These are phyloP conservation scores for Takifugu rubripes DNA, from an alignment of 2,797 vertebrate genomes.

Conservation along the genomic window DNA sequence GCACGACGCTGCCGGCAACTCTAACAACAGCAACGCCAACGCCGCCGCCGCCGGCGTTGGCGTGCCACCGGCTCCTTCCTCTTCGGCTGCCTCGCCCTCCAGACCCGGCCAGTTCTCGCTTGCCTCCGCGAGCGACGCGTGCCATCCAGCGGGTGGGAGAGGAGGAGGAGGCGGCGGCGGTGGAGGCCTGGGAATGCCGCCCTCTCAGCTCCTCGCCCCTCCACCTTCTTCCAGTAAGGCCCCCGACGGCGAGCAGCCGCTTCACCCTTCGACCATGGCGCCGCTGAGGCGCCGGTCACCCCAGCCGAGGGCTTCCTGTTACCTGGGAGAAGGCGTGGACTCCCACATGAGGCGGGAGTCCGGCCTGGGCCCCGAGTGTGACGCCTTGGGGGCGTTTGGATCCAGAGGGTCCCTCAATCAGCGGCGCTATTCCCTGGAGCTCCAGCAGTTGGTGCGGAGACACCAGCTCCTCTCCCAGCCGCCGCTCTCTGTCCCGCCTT, in stretches of 20 bases:
- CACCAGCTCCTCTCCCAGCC: constrained; percentile 79
- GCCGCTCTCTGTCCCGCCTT: constrained; percentile 58
- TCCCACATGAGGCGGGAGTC: constrained; percentile 69
- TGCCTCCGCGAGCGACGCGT: constrained; percentile 60
- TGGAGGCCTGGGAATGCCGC: constrained; percentile 48
- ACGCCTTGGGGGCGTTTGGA: constrained; percentile 55
- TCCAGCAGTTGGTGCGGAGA: constrained; percentile 75
- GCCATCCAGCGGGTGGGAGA: constrained; percentile 52
- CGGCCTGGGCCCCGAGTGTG: constrained; percentile 60
- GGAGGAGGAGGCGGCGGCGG: constrained; percentile 48
- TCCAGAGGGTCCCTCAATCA: constrained; percentile 68
- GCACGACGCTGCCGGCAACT: constrained; percentile 72
- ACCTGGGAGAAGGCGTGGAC: constrained; percentile 68
- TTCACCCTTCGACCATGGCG: constrained; percentile 70
- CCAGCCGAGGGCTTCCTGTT: constrained; percentile 73
- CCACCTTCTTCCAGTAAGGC: constrained; percentile 43
- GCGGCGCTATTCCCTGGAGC: constrained; percentile 78
- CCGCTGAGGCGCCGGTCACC: constrained; percentile 73
- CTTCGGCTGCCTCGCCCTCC: constrained; percentile 62
- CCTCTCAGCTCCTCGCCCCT: constrained; percentile 58
- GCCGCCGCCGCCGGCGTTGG: no score
- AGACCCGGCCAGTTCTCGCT: constrained; percentile 67
- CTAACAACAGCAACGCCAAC: constrained; percentile 79
- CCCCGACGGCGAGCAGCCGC: constrained; percentile 58
- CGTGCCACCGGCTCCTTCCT: constrained; percentile 47